phyloP scores from a whole-genome alignment of 2,797 vertebrate genomes.

The Gadopsis marmoratus region DNA sequence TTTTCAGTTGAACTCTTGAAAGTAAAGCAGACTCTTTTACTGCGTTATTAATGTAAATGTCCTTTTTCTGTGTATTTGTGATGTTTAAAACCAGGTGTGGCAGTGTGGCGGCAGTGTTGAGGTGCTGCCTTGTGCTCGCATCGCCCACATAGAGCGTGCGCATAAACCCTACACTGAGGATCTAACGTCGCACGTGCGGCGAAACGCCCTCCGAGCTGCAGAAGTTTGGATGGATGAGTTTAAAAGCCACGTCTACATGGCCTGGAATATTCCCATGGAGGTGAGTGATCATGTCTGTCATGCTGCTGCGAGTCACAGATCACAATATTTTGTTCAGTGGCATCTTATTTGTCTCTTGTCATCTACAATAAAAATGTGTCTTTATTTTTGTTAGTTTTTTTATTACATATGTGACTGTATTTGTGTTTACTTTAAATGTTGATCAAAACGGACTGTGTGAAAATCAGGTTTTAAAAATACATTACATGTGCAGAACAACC shows the following conservation, averaged over 20 bases:
- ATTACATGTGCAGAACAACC: background rate
- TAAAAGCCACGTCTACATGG: constrained; percentile 99
- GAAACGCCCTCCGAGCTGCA: constrained; percentile 95
- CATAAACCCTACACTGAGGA: constrained; percentile 98
- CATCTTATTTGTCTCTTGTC: background rate
- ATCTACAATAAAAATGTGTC: background rate
- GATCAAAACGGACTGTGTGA: background rate
- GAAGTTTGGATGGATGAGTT: constrained; percentile 99
- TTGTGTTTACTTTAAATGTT: background rate
- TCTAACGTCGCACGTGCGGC: constrained; percentile 92
- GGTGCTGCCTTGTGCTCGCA: constrained; percentile 95
- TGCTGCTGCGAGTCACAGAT: background rate
- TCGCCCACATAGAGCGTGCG: constrained; percentile 96
- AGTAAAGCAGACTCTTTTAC: background rate
- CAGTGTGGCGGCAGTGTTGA: constrained; percentile 93
- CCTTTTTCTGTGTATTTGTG: constrained; percentile 20
- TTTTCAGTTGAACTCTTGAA: background rate
- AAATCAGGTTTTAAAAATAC: background rate
- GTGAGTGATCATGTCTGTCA: constrained; percentile 76
- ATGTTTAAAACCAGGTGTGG: constrained; percentile 79
- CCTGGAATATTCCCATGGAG: constrained; percentile 98
- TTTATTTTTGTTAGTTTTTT: background rate
- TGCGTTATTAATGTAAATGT: background rate
- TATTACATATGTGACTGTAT: background rate
- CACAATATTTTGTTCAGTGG: background rate